Percentiles rank a stretch among this genome's conserved stretches.
Conservation (phyloP, 2,113 vertebrate species). For the Malurus melanocephalus region DNA sequence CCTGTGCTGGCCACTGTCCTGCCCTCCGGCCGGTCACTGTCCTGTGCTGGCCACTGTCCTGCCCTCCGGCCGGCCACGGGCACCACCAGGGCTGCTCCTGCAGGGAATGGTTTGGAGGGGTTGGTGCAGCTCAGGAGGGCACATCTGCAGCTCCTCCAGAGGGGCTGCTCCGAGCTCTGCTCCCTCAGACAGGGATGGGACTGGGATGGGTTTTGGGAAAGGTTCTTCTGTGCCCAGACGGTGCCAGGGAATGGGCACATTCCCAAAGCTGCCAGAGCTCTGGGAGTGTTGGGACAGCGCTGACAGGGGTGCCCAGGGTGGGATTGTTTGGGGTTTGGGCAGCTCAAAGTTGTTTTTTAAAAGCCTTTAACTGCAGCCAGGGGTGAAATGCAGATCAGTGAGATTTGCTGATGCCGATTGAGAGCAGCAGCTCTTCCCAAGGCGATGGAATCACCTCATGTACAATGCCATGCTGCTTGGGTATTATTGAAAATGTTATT, state of each 20-base stretch:
- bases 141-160: not conserved
- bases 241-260: not conserved
- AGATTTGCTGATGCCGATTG: not conserved
- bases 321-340: not conserved
- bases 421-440: not conserved
- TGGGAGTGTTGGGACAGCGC: rapidly evolving
- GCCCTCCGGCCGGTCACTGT: no score
- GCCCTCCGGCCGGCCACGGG: no score
- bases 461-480: not conserved
- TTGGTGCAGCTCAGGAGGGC: rapidly evolving
- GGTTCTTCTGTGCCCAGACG: not conserved
- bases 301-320: not conserved
- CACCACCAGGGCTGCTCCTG: not conserved
- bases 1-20: no score
- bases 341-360: not conserved
- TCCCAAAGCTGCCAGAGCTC: not conserved
- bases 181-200: rapidly evolving
- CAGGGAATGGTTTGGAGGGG: rapidly evolving
- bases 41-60: no score
- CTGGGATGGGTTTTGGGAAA: not conserved
- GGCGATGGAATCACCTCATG: not conserved
- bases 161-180: rapidly evolving
- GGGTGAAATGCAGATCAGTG: not conserved
- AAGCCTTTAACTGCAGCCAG: not conserved
- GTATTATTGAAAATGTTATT: not conserved